Evolutionary conservation across 2,888 invertebrate genomes (phyloP).

Genomic region (Teleogryllus oceanicus): DNA sequence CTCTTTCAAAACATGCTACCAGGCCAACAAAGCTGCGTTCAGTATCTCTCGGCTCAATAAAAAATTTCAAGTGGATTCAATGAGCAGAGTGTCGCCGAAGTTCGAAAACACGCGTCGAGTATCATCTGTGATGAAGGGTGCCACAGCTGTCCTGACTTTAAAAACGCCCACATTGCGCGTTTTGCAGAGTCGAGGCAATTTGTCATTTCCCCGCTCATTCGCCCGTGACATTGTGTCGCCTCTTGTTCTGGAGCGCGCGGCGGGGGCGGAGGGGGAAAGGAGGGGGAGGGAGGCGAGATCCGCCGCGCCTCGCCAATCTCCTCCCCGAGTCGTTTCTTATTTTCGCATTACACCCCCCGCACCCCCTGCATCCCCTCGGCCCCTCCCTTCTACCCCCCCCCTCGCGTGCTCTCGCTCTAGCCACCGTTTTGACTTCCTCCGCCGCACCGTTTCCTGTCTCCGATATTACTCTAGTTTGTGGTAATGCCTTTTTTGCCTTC

Average conservation of each 20-base stretch:
- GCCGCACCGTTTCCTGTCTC: constrained; percentile 29
- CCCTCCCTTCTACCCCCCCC: neutral
- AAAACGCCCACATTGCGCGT: neutral
- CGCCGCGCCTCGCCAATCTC: neutral
- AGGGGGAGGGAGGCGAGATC: neutral
- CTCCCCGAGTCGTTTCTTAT: constrained; percentile 30
- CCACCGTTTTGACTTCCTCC: constrained; percentile 18
- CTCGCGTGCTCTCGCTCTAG: neutral
- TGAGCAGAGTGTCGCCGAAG: no score
- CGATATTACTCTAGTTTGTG: constrained; percentile 34
- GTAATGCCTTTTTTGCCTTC: constrained; percentile 32
- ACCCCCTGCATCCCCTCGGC: neutral
- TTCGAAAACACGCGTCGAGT: no score
- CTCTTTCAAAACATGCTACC: no score
- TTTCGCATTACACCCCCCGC: constrained; percentile 21
- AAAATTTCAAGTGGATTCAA: no score
- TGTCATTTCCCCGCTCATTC: neutral
- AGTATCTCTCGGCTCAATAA: no score
- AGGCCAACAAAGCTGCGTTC: no score
- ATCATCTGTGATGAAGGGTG: neutral
- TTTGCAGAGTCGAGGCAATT: neutral
- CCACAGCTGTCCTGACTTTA: neutral
- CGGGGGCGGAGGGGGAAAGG: neutral
- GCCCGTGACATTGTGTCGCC: neutral
- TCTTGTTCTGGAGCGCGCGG: neutral